Evolutionary conservation across 1,140 invertebrate genomes (phyloP), one percentile per base, ranked within the genome.

Genomic region (Heliconius melpomene): DNA sequence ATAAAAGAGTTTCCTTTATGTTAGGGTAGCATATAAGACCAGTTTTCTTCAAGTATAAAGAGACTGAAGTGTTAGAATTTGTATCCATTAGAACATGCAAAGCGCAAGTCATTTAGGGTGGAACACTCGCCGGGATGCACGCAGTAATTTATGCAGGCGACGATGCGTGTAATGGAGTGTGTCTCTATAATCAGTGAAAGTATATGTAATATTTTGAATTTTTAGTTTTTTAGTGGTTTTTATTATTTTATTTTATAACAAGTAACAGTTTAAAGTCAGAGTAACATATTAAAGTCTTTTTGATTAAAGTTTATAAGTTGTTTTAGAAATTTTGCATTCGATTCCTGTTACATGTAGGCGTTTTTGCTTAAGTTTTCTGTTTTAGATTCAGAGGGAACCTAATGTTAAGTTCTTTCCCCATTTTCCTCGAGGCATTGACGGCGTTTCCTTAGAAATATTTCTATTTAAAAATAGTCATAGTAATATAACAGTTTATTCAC

Each of bases 81-180:
- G 87, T 85, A 79, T 85, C 88, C 85, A 90, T 91, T 91, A 92
- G 90, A 92, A 89, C 88, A 88, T 89, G 86, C 84, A 88, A 90
- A 91, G 84, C 90, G 91, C 92, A 91, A 92, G 92, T 92, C 91
- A 93, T 85, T 80, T 85, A 85, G 89, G 91, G 91, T 88, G 85
- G 66, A 77, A 18, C 71, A 72, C 66, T 76, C 29, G 66, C 29
- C 29, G 66, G 66, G 40, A 77, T 77, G 75, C 66, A 72, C 85
- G 83, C 83, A 88, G 85, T 91, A 89, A 93, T 93, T 93, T 91
- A 89, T 86, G 86, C 85, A 87, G 77, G 86, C 87, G 86, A 74
- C 86, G 86, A 91, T 89, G 90, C 88, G 87, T 88, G 83, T 91
- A 90, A 92, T 88, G 86, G 86, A 16, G 60, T 29, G 18, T 26